Evolutionary conservation across 2,797 vertebrate species (phyloP).

Genomic region (Staurois parvus): DNA sequence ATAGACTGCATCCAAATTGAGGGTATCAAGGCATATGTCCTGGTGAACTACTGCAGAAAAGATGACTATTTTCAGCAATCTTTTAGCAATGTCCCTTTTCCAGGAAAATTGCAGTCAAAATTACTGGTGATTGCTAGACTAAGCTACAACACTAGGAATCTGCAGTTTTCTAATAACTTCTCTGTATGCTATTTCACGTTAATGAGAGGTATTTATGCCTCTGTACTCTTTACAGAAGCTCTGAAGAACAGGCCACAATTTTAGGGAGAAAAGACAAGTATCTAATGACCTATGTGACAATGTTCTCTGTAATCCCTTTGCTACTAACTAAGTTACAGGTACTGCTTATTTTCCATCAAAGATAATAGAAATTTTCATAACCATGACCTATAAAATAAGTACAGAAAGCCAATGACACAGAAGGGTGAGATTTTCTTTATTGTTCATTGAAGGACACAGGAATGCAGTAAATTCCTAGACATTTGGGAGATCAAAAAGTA

Average conservation of each 20-base stretch:
- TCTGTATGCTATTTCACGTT: background rate
- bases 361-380: too few relatives aligned
- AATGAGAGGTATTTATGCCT: background rate
- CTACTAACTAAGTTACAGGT: too few relatives aligned
- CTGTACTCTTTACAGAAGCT: background rate
- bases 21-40: background rate
- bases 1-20: too few relatives aligned
- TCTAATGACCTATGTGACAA: slow-evolving; percentile 4
- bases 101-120: background rate
- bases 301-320: background rate
- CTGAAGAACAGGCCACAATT: background rate
- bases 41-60: background rate
- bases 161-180: slow-evolving; percentile 1
- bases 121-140: background rate
- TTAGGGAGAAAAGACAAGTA: background rate
- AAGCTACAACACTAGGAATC: background rate
- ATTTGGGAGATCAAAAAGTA: too few relatives aligned
- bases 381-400: too few relatives aligned
- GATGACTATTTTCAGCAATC: background rate
- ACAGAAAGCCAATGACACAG: too few relatives aligned
- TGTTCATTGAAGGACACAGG: too few relatives aligned
- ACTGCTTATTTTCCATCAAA: background rate
- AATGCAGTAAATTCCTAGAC: too few relatives aligned
- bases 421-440: too few relatives aligned
- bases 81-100: background rate